These are phyloP conservation scores for Tympanoctomys barrerae DNA, from an alignment of 2,797 vertebrate genomes.

Conservation along the genomic window DNA sequence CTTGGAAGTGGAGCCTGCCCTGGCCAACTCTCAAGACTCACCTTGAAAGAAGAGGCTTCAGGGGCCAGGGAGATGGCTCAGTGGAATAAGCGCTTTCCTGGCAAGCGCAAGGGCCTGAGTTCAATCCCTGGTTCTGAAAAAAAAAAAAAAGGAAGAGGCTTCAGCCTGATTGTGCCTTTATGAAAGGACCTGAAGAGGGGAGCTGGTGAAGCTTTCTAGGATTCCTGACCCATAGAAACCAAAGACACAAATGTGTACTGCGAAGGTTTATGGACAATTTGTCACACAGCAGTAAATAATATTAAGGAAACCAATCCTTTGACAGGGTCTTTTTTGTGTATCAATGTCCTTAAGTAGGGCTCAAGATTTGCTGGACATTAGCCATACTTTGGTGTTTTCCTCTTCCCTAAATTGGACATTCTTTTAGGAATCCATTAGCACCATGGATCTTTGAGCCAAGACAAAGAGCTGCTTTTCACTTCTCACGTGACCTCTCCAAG, in stretches of 20 bases:
- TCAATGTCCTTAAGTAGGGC: background rate
- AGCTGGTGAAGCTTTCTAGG: background rate
- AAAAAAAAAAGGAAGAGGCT: background rate
- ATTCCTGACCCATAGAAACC: background rate
- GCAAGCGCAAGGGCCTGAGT: too few relatives aligned
- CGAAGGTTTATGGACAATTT: background rate
- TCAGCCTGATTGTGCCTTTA: background rate
- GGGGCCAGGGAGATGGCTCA: too few relatives aligned
- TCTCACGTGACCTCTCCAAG: background rate
- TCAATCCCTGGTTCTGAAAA: too few relatives aligned
- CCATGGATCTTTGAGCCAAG: background rate
- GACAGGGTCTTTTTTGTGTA: background rate
- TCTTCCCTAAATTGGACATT: background rate
- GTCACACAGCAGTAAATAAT: background rate
- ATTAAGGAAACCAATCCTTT: background rate
- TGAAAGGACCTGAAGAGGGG: background rate
- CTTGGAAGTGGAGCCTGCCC: background rate
- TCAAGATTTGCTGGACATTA: conserved; percentile 24
- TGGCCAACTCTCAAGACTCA: background rate
- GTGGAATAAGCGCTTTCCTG: too few relatives aligned
- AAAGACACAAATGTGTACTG: background rate
- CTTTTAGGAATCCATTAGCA: background rate
- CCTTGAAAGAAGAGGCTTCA: background rate
- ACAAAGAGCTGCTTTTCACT: conserved; percentile 7
- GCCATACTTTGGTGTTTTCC: conserved; percentile 1